Percentiles rank a stretch among this genome's conserved stretches.
phyloP scores from a whole-genome alignment of 2,888 invertebrate genomes.

The Platerodrilus igneus region DNA sequence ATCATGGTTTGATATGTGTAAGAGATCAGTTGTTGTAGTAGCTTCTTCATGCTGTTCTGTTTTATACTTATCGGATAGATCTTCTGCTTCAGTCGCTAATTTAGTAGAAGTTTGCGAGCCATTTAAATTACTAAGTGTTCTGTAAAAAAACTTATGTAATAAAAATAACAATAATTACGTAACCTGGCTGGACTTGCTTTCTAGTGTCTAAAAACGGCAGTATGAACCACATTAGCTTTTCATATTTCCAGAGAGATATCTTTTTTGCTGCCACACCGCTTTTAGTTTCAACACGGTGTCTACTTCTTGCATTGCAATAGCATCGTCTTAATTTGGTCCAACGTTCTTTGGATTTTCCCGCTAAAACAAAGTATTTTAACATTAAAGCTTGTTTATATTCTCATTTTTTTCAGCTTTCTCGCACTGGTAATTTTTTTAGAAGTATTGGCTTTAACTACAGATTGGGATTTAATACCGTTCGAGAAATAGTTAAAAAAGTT shows the following conservation, averaged over 20 bases:
- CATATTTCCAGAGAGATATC: slow-evolving; percentile 11
- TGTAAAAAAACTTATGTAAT: slow-evolving; percentile 1
- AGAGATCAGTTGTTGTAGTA: too few species aligned
- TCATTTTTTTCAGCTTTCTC: too few species aligned
- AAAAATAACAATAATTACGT: neutral
- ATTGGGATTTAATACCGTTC: slow-evolving; percentile 30
- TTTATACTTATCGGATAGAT: too few species aligned
- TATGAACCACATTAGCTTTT: slow-evolving; percentile 15
- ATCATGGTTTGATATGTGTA: too few species aligned
- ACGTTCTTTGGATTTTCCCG: slow-evolving; percentile 12
- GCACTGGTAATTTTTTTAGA: too few species aligned
- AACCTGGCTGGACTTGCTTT: too few species aligned
- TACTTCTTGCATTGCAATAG: too few species aligned
- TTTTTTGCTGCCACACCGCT: slow-evolving; percentile 7
- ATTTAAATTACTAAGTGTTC: neutral
- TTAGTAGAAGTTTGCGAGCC: slow-evolving; percentile 1
- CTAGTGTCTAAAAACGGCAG: slow-evolving; percentile 12
- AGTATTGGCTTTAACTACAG: slow-evolving; percentile 26
- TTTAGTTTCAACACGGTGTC: slow-evolving; percentile 7
- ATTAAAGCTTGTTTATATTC: slow-evolving; percentile 17
- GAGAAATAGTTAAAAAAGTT: slow-evolving; percentile 31
- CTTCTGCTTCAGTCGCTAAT: neutral
- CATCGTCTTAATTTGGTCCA: slow-evolving; percentile 11
- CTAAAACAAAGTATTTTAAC: slow-evolving; percentile 29
- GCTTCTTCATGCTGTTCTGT: too few species aligned